Evolutionary conservation across 2,797 vertebrate genomes (phyloP).

Genomic region (Xerus rutilus): DNA sequence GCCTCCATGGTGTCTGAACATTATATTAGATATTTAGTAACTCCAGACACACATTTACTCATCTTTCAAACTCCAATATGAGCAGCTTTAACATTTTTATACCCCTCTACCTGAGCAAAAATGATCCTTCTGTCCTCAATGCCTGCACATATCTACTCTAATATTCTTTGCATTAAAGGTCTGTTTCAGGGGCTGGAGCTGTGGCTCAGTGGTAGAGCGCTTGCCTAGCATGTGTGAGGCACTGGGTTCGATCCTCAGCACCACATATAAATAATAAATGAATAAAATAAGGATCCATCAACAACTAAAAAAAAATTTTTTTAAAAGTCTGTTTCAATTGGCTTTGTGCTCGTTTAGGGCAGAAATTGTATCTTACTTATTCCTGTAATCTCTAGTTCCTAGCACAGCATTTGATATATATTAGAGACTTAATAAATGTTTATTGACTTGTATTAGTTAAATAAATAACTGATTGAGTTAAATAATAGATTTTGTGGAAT

Average conservation of each 20-base stretch:
- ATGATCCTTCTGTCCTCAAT: neutral
- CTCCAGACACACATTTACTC: slow-evolving; percentile 3
- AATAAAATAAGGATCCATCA: no score
- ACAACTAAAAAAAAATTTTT: no score
- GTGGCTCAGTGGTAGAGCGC: no score
- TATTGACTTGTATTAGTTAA: slow-evolving; percentile 37
- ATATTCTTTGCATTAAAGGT: slow-evolving; percentile 47
- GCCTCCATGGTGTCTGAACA: neutral
- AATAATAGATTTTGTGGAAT: slow-evolving; percentile 25
- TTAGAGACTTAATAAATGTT: slow-evolving; percentile 33
- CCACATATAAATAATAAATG: no score
- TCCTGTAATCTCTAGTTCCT: neutral
- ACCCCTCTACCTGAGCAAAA: slow-evolving; percentile 2
- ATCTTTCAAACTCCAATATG: slow-evolving; percentile 17
- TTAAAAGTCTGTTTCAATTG: neutral
- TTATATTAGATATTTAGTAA: slow-evolving; percentile 23
- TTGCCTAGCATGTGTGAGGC: no score
- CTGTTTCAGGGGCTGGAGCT: neutral
- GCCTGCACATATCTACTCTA: neutral
- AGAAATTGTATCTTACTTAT: slow-evolving; percentile 37
- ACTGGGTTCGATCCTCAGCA: no score
- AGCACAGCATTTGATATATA: neutral
- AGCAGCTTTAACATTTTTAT: slow-evolving; percentile 46
- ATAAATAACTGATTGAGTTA: neutral
- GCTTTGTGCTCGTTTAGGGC: neutral